Evolutionary conservation across 2,797 vertebrate species (phyloP).

Genomic region (Hybognathus amarus): DNA sequence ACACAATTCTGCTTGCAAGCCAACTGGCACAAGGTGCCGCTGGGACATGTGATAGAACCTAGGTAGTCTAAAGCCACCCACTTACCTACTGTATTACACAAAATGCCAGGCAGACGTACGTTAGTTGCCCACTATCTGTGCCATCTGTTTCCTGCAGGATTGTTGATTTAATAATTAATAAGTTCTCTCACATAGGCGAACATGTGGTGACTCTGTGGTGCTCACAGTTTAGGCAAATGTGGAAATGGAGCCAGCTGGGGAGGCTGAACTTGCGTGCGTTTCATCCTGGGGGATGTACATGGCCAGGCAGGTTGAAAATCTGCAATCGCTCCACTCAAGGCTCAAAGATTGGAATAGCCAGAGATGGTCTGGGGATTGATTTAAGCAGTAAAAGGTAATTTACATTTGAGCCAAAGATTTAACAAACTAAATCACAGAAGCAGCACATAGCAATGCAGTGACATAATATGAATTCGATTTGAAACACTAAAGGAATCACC

Average conservation of each 20-base stretch:
- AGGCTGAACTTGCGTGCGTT: conserved; percentile 21
- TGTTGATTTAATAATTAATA: conserved; percentile 62
- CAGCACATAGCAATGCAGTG: not conserved
- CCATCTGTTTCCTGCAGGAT: conserved; percentile 59
- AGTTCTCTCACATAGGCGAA: conserved; percentile 34
- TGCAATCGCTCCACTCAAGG: not conserved
- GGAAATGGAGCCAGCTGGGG: conserved; percentile 33
- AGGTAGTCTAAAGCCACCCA: conserved; percentile 35
- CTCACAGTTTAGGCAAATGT: conserved; percentile 41
- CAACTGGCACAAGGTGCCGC: conserved; percentile 18
- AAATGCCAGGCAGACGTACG: conserved; percentile 35
- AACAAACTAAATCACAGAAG: not conserved
- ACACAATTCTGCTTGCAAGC: not conserved
- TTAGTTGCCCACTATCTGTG: conserved; percentile 43
- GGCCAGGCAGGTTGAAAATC: conserved; percentile 12
- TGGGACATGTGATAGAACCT: conserved; percentile 30
- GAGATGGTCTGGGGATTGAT: not conserved
- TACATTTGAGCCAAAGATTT: not conserved
- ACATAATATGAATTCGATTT: not conserved
- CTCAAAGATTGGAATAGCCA: not conserved
- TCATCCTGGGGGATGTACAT: not conserved
- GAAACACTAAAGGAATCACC: conserved; percentile 14
- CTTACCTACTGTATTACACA: conserved; percentile 36
- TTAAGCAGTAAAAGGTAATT: conserved; percentile 16
- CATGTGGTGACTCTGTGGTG: conserved; percentile 41